These are phyloP conservation scores for Cardiocondyla obscurior DNA, from an alignment of 1,140 invertebrate species.

Conservation along the genomic window DNA sequence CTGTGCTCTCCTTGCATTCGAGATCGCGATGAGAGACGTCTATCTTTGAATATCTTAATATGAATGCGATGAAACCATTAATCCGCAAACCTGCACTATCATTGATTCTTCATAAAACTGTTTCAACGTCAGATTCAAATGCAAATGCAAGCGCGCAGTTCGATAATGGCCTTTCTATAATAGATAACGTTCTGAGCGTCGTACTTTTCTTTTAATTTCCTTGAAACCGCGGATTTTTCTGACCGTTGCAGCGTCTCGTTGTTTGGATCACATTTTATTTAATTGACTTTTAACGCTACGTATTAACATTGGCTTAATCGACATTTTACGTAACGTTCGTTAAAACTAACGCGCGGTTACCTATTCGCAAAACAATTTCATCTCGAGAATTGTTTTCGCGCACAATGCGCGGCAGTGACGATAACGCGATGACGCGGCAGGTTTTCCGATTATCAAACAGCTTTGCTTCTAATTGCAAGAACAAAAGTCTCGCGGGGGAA, in stretches of 20 bases:
- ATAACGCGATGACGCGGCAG: not conserved
- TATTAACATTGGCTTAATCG: too few relatives aligned
- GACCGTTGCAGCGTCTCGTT: too few relatives aligned
- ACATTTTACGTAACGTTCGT: too few relatives aligned
- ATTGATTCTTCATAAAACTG: not conserved
- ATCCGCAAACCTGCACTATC: not conserved
- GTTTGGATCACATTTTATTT: too few relatives aligned
- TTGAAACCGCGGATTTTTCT: too few relatives aligned
- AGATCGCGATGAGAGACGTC: not conserved
- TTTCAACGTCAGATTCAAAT: not conserved
- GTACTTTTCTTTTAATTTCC: not conserved
- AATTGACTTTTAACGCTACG: too few relatives aligned
- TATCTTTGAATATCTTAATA: too few relatives aligned
- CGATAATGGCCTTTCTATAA: not conserved
- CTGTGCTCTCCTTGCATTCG: not conserved
- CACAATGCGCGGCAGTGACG: not conserved
- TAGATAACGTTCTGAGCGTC: not conserved
- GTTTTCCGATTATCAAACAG: slow-evolving; percentile 26
- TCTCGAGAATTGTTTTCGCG: slow-evolving; percentile 1
- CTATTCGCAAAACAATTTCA: too few relatives aligned
- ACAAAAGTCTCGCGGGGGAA: slow-evolving; percentile 58
- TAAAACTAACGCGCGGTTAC: too few relatives aligned
- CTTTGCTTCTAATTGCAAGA: slow-evolving; percentile 58
- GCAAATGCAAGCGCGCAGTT: not conserved
- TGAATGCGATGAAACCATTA: too few relatives aligned